Conservation (phyloP, 2,113 vertebrate species). For the Pseudolaguvia tuberculata region DNA sequence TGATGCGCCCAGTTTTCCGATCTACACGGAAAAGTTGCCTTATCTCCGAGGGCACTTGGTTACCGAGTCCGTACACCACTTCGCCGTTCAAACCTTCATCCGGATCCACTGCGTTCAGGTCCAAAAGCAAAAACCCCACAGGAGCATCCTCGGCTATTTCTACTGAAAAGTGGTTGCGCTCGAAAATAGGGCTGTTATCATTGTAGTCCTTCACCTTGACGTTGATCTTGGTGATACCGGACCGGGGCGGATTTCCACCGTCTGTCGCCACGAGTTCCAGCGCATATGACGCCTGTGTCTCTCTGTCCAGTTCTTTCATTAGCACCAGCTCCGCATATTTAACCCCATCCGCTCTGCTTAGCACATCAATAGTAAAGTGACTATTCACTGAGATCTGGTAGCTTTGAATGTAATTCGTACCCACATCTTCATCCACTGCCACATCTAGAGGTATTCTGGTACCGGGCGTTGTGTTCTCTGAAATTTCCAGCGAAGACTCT, state of each 20-base stretch:
- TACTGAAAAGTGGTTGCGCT: slow-evolving; percentile 76
- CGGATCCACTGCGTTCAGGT: slow-evolving; percentile 82
- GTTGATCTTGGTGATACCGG: slow-evolving; percentile 79
- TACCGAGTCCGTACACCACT: slow-evolving; percentile 84
- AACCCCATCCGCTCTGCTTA: slow-evolving; percentile 87
- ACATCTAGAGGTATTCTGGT: slow-evolving; percentile 87
- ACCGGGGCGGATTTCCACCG: slow-evolving; percentile 82
- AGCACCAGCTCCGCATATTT: slow-evolving; percentile 91
- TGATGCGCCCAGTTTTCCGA: slow-evolving; percentile 80
- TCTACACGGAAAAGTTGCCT: slow-evolving; percentile 85
- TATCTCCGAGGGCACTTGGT: slow-evolving; percentile 81
- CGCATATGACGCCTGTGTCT: slow-evolving; percentile 80
- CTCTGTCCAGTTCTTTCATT: slow-evolving; percentile 87
- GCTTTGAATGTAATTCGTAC: slow-evolving; percentile 86
- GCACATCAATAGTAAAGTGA: slow-evolving; percentile 88
- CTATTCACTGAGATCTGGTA: slow-evolving; percentile 89
- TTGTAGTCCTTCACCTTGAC: slow-evolving; percentile 91
- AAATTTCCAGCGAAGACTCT: slow-evolving; percentile 84
- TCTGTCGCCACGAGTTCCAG: slow-evolving; percentile 89
- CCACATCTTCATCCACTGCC: slow-evolving; percentile 86
- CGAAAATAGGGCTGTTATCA: slow-evolving; percentile 90
- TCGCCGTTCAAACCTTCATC: slow-evolving; percentile 91
- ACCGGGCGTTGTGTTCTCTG: slow-evolving; percentile 84
- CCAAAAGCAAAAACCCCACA: slow-evolving; percentile 78
- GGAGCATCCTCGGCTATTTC: slow-evolving; percentile 86